Evolutionary conservation across 2,797 vertebrate genomes (phyloP).

Genomic region (Antrozous pallidus): DNA sequence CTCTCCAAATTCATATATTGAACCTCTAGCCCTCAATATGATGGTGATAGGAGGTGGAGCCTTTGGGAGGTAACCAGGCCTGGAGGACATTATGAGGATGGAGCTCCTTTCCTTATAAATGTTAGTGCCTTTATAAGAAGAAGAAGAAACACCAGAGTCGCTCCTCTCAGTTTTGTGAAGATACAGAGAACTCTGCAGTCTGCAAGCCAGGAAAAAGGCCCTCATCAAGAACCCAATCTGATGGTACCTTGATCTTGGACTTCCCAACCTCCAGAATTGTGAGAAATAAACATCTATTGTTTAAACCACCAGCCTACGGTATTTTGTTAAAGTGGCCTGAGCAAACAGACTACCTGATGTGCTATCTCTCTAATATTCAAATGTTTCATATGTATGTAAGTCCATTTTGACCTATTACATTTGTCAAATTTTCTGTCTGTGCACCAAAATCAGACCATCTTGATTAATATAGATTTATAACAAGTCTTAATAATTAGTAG

Average conservation of each 20-base stretch:
- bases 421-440: neutral
- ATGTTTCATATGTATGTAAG: neutral
- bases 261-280: neutral
- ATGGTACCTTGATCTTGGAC: neutral
- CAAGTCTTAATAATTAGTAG: neutral
- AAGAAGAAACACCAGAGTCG: neutral
- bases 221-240: neutral
- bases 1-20: neutral
- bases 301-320: neutral
- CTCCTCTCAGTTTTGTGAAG: neutral
- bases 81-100: neutral
- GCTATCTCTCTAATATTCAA: neutral
- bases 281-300: neutral
- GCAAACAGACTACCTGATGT: neutral
- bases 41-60: neutral
- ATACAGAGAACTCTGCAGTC: neutral
- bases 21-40: neutral
- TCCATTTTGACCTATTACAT: neutral
- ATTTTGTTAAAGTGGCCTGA: neutral
- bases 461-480: neutral
- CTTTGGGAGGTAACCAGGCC: neutral
- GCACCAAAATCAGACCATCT: neutral
- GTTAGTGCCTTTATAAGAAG: neutral
- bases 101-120: neutral
- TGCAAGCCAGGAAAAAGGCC: neutral